These are phyloP conservation scores for Porites cylindrica DNA, from an alignment of 92 coral and sea anemone genomes.

Conservation along the genomic window DNA sequence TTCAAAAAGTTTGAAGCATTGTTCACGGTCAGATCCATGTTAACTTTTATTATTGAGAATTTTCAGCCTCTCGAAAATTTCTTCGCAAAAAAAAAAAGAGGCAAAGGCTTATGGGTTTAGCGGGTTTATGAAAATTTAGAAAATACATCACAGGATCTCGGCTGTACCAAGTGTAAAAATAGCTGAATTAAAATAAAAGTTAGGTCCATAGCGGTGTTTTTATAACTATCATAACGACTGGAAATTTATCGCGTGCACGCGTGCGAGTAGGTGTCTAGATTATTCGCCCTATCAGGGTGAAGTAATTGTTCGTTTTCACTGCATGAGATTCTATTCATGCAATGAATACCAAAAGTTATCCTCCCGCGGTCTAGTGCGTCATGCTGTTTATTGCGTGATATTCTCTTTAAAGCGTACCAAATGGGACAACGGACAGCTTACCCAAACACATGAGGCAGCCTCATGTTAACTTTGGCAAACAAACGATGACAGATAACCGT, in stretches of 20 bases:
- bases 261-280: not conserved
- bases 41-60: too few species aligned
- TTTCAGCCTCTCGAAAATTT: too few species aligned
- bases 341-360: slow-evolving; percentile 18
- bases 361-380: slow-evolving; percentile 28
- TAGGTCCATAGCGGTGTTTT: too few species aligned
- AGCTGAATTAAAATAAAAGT: too few species aligned
- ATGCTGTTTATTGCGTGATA: slow-evolving; percentile 13
- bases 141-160: too few species aligned
- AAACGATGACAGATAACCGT: not conserved
- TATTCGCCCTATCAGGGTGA: not conserved
- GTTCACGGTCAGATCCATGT: too few species aligned
- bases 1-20: too few species aligned
- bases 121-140: too few species aligned
- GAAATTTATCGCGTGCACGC: not conserved
- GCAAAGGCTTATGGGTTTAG: too few species aligned
- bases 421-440: not conserved
- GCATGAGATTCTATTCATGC: slow-evolving; percentile 34
- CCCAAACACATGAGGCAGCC: not conserved
- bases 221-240: too few species aligned
- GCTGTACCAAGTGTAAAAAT: too few species aligned
- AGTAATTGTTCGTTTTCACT: not conserved
- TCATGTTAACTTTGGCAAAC: not conserved
- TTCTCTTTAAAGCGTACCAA: not conserved
- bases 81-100: too few species aligned